Evolutionary conservation across 2,797 vertebrate genomes (phyloP), one percentile per base, ranked within the genome.

Genomic region (Fistularia commersonii): DNA sequence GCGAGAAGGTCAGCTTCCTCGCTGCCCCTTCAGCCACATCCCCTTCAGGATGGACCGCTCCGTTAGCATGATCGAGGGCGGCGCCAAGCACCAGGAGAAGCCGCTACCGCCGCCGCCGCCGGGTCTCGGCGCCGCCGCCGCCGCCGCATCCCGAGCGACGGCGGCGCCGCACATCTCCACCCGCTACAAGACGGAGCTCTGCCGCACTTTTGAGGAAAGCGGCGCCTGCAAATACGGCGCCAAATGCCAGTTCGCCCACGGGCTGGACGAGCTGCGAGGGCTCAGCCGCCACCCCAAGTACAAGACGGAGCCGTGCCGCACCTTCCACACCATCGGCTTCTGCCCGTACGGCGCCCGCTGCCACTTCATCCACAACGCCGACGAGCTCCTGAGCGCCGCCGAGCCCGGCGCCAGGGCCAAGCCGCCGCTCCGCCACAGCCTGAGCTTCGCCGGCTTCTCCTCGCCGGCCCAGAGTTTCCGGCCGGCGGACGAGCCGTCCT

Each of bases 101-200:
- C 61, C 7, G 57, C n/a, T 0, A 7, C n/a, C n/a, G 11, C 8
- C 11, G 46, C 9, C 82, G 84, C 11, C 70, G 76, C 40, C 68
- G 52, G 31, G 10, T 42, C 13, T 32, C 31, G 3, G 44, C 65
- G 15, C 62, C 56, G 1, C 5, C 66, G 1, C 48, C 66, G 72
- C 64, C 54, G 59, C 35, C 60, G 37, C 86, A 7, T 57, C 83
- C 13, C 74, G 83, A 15, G 1, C 67, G 0, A 6, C 63, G 0
- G 51, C 66, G 1, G 3, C 73, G 0, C 80, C 88, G 31, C 74
- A 64, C 66, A 51, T 90, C 87, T 97, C 95, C 8, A 97, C 94
- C 72, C 95, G 95, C 82, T 95, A 96, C 90, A 96, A 97, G 87
- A 97, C 94, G 0, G 94, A 97, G 86, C 88, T 97, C 72, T 97